Conservation (phyloP, 2,113 vertebrate species). For the Barbus barbus region DNA sequence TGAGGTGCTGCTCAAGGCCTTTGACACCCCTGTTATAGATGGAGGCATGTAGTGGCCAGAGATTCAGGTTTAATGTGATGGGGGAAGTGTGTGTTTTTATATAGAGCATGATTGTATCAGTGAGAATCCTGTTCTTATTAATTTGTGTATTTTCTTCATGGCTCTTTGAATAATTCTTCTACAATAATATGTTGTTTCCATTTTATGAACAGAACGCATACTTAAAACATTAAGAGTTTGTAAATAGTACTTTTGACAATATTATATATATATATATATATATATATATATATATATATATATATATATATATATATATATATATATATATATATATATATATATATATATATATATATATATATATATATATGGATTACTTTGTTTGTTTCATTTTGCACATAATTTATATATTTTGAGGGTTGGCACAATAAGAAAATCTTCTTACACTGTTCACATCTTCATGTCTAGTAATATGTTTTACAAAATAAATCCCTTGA, state of each 20-base stretch:
- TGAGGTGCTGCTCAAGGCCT: conserved; percentile 17
- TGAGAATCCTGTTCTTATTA: not conserved
- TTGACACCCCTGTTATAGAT: conserved; percentile 11
- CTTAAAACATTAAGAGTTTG: too few species aligned
- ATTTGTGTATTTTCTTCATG: not conserved
- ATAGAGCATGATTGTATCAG: not conserved
- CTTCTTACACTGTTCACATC: not conserved
- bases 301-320: too few species aligned
- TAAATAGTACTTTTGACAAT: too few species aligned
- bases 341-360: too few species aligned
- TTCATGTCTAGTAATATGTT: not conserved
- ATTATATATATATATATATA: too few species aligned
- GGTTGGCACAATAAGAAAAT: too few species aligned
- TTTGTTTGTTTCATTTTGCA: too few species aligned
- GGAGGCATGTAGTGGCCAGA: not conserved
- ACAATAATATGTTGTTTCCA: not conserved
- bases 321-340: too few species aligned
- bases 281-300: too few species aligned
- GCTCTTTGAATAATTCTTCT: not conserved
- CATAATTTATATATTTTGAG: too few species aligned
- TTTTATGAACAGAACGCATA: too few species aligned
- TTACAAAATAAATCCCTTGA: not conserved
- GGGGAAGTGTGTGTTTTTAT: conserved; percentile 28
- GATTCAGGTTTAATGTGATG: conserved; percentile 33
- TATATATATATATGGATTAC: too few species aligned